Percentiles rank a stretch among this genome's conserved stretches.
These are phyloP conservation scores for Dasypogon diadema DNA, from an alignment of 2,888 invertebrate genomes.

Conservation along the genomic window DNA sequence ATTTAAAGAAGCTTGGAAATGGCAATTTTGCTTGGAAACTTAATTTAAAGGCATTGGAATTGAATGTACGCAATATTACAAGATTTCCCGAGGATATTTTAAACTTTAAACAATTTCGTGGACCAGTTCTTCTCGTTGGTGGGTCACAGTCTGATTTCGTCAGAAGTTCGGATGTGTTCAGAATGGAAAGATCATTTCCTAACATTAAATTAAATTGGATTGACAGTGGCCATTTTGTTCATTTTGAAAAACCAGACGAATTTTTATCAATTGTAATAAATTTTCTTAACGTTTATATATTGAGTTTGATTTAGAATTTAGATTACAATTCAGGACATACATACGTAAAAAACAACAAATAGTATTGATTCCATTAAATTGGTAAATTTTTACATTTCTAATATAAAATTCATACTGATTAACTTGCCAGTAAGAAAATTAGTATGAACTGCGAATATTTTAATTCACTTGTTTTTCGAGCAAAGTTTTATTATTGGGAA, in stretches of 20 bases:
- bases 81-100: conserved; percentile 72
- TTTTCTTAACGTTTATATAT: conserved; percentile 69
- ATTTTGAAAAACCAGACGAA: conserved; percentile 84
- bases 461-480: no score
- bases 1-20: conserved; percentile 78
- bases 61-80: conserved; percentile 76
- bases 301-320: no score
- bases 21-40: conserved; percentile 80
- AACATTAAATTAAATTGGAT: conserved; percentile 68
- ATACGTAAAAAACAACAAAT: no score
- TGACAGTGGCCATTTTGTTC: conserved; percentile 94
- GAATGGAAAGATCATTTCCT: conserved; percentile 76
- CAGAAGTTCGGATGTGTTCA: conserved; percentile 71
- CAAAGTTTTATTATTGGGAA: no score
- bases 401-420: no score
- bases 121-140: conserved; percentile 86
- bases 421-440: no score
- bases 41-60: conserved; percentile 79
- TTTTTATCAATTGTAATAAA: conserved; percentile 67
- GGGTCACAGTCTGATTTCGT: conserved; percentile 88
- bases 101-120: conserved; percentile 65
- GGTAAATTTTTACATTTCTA: no score
- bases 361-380: no score
- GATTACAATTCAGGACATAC: no score
- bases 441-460: no score